phyloP scores from a whole-genome alignment of 2,113 vertebrate genomes.

The Ramphastos sulfuratus region DNA sequence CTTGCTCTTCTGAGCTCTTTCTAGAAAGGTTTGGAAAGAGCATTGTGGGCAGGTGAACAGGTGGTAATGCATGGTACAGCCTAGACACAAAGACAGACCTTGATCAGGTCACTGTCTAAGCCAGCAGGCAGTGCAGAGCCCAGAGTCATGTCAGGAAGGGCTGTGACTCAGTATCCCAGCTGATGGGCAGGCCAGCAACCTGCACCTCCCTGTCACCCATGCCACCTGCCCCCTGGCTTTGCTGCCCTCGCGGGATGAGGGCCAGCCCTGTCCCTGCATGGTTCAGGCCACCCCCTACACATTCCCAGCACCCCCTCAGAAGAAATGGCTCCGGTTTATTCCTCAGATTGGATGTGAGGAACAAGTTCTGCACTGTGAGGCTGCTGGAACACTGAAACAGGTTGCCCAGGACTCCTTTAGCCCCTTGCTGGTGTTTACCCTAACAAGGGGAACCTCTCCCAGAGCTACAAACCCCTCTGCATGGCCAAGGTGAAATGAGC shows the following conservation, averaged over 20 bases:
- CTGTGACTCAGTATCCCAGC: background rate
- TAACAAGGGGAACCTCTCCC: background rate
- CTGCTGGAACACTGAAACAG: too few relatives aligned
- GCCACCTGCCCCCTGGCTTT: background rate
- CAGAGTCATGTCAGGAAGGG: too few relatives aligned
- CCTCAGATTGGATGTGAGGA: too few relatives aligned
- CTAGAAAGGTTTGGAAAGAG: background rate
- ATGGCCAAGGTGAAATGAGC: background rate
- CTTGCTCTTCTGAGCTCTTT: background rate
- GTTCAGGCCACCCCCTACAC: background rate
- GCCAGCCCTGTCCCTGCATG: background rate
- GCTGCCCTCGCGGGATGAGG: background rate
- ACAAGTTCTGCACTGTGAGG: too few relatives aligned
- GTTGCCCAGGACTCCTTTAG: background rate
- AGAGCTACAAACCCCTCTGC: background rate
- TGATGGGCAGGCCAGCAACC: background rate
- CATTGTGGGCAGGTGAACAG: fast-evolving
- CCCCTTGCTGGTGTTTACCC: background rate
- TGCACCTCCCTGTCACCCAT: background rate
- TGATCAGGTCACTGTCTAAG: background rate
- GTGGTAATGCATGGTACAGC: background rate
- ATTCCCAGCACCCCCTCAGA: background rate
- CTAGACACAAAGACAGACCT: background rate
- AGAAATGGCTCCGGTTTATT: too few relatives aligned
- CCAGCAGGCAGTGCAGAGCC: background rate